Evolutionary conservation across 2,888 invertebrate species (phyloP), one percentile per base, ranked within the genome.

Genomic region (Portevinia maculata): DNA sequence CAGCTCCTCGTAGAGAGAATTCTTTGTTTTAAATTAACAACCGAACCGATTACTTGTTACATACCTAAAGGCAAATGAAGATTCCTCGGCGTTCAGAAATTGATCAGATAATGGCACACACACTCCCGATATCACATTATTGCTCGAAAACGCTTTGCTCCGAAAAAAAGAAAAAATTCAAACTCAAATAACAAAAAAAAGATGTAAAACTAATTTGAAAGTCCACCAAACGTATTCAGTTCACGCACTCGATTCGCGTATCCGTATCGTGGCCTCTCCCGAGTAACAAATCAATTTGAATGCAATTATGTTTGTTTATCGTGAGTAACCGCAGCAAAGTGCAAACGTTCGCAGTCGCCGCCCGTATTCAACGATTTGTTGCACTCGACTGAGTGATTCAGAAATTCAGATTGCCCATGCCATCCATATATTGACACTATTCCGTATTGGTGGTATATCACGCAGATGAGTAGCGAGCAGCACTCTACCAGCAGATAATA

Each of bases 371-470:
- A 78, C 83, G 83, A 83, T 83, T 83, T 83, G 83, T 83, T 83
- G 83, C 83, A 83, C 83, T 83, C 83, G 71, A 83, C 83, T 83
- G 83, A 83, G 62, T 83, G 78, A 83, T 83, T 83, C 83, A 83
- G 83, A 83, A 71, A 83, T 67, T 83, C 78, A 83, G 71, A 83
- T 65, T 83, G 78, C 71, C 78, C 71, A 71, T 67, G 83, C 78
- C 83, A 73, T 81, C 44, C 44, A 44, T 64, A 76, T 76, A 76
- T 76, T 76, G 76, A 71, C 76, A 73, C 83, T 83, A 78, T 76
- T 83, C 65, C 44, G 71, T 83, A 78, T 83, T 78, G 71, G 71
- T 83, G 83, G 78, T 83, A 83, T 83, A 78, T 83, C 83, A 83
- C 83, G 65, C 78, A 83, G 78, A 78, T 65, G 62, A 83, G 83